Conservation (phyloP, 2,113 vertebrate species). For the Leucopsar rothschildi region DNA sequence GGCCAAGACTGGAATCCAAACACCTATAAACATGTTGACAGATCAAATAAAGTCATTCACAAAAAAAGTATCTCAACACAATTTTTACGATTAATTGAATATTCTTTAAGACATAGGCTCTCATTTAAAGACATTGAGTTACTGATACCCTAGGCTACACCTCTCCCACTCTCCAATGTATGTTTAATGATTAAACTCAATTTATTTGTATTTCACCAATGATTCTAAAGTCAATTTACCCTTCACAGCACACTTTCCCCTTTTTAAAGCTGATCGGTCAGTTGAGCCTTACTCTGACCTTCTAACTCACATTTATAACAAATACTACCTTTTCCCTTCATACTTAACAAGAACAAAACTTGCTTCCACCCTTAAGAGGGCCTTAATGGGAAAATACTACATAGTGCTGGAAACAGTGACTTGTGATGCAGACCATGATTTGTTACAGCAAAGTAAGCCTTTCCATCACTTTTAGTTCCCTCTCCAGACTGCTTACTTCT, state of each 20-base stretch:
- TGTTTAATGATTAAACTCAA: constrained; percentile 19
- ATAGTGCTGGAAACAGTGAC: background rate
- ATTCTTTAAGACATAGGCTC: background rate
- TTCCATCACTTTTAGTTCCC: background rate
- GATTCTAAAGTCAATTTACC: background rate
- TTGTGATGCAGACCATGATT: background rate
- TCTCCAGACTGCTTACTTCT: background rate
- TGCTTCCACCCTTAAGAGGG: background rate
- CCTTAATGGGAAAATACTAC: background rate
- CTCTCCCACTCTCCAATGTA: background rate
- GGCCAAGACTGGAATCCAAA: background rate
- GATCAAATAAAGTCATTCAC: background rate
- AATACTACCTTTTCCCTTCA: background rate
- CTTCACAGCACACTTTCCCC: background rate
- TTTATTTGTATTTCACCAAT: constrained; percentile 12
- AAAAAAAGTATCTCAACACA: background rate
- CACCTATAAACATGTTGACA: background rate
- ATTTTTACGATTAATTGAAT: background rate
- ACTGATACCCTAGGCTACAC: background rate
- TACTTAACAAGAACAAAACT: background rate
- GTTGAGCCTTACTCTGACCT: background rate
- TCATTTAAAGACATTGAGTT: background rate
- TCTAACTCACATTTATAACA: background rate
- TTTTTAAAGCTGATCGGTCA: background rate
- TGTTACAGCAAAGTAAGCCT: background rate